Evolutionary conservation across 2,113 vertebrate genomes (phyloP).

Genomic region (Dasyprocta punctata): DNA sequence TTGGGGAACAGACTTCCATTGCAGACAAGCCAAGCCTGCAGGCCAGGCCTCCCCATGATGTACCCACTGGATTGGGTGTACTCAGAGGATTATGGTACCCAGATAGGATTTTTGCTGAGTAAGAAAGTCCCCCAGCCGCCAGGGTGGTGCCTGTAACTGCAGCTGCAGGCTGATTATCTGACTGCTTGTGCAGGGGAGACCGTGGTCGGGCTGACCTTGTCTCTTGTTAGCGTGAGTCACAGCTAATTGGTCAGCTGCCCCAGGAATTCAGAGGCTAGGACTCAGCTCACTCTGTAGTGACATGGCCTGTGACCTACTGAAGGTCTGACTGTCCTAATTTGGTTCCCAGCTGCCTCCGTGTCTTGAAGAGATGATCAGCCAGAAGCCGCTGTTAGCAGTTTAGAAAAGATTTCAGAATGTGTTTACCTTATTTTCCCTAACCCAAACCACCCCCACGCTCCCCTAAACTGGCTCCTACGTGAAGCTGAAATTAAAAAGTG

Average conservation of each 20-base stretch:
- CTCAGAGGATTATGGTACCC: not conserved
- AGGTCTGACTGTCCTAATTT: constrained; percentile 25
- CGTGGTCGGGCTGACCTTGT: not conserved
- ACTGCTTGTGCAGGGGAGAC: not conserved
- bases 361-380: not conserved
- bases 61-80: not conserved
- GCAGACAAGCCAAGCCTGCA: not conserved
- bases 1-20: not conserved
- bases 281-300: not conserved
- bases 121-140: not conserved
- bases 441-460: not conserved
- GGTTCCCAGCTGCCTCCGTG: not conserved
- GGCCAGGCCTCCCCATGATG: not conserved
- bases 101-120: not conserved
- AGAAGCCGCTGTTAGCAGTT: not conserved
- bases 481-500: not conserved
- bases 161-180: not conserved
- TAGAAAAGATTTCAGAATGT: not conserved
- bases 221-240: constrained; percentile 43
- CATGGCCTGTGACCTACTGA: not conserved
- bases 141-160: not conserved
- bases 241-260: constrained; percentile 28
- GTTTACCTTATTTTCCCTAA: not conserved
- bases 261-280: not conserved
- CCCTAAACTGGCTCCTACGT: not conserved